Evolutionary conservation across 2,888 invertebrate genomes (phyloP).

Genomic region (Nebria salina): DNA sequence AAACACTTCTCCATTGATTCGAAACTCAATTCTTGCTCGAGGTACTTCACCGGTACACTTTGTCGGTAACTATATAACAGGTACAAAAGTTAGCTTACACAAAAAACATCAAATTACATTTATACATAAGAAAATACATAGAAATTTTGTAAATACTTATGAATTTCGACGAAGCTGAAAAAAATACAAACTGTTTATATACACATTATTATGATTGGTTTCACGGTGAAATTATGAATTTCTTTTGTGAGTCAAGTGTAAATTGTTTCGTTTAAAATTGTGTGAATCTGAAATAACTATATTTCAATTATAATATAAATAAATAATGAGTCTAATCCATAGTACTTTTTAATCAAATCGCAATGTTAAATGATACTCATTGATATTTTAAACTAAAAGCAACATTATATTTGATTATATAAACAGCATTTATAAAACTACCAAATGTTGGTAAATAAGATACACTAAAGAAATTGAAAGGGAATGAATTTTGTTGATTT

Average conservation of each 20-base stretch:
- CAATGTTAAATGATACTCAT: no score
- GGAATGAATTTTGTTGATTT: background rate
- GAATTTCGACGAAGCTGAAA: constrained; percentile 31
- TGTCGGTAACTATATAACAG: constrained; percentile 90
- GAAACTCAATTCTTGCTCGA: constrained; percentile 90
- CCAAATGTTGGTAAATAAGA: no score
- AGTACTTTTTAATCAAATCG: no score
- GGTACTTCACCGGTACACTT: constrained; percentile 85
- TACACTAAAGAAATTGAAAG: no score
- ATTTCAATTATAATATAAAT: no score
- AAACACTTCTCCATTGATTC: constrained; percentile 82
- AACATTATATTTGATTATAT: no score
- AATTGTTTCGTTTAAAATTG: background rate
- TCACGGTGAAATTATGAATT: background rate
- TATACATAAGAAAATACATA: constrained; percentile 24
- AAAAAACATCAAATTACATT: constrained; percentile 12
- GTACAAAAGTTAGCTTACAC: constrained; percentile 46
- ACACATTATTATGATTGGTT: background rate
- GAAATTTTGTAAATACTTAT: constrained; percentile 26
- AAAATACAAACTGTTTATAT: constrained; percentile 11
- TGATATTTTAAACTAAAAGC: no score
- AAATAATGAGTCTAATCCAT: no score
- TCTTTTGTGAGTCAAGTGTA: background rate
- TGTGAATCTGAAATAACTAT: background rate
- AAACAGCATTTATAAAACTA: no score